Conservation (phyloP, 2,797 vertebrate genomes). For the Dipus sagitta region DNA sequence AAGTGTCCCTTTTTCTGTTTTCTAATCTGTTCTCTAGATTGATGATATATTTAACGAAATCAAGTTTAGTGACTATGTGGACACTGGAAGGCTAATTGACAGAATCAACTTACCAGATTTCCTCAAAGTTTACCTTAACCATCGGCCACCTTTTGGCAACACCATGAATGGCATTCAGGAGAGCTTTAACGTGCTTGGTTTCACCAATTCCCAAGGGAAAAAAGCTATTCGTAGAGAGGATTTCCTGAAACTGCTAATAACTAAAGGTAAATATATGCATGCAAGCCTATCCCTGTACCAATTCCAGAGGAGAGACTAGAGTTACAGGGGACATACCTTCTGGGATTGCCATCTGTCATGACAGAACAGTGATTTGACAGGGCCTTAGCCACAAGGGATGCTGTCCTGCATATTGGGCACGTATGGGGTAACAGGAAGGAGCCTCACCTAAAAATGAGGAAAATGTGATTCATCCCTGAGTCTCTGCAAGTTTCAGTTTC, state of each 20-base stretch:
- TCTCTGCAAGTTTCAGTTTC: rapidly evolving
- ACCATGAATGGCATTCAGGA: conserved; percentile 86
- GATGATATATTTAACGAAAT: conserved; percentile 96
- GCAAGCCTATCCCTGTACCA: rapidly evolving
- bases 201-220: conserved; percentile 81
- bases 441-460: background rate
- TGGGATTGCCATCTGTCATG: background rate
- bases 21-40: conserved; percentile 87
- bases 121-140: conserved; percentile 95
- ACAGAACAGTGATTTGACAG: background rate
- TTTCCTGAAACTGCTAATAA: conserved; percentile 91
- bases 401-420: background rate
- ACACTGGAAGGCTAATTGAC: conserved; percentile 91
- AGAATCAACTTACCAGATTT: conserved; percentile 93
- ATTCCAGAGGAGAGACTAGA: background rate
- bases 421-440: background rate
- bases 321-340: background rate
- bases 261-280: conserved; percentile 90
- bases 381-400: background rate
- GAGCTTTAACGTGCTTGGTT: conserved; percentile 91
- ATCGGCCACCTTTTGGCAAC: conserved; percentile 92
- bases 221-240: conserved; percentile 88
- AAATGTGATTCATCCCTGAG: background rate
- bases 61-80: conserved; percentile 93
- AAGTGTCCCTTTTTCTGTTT: background rate